phyloP scores from a whole-genome alignment of 2,797 vertebrate genomes.

The Threskiornis aethiopicus region DNA sequence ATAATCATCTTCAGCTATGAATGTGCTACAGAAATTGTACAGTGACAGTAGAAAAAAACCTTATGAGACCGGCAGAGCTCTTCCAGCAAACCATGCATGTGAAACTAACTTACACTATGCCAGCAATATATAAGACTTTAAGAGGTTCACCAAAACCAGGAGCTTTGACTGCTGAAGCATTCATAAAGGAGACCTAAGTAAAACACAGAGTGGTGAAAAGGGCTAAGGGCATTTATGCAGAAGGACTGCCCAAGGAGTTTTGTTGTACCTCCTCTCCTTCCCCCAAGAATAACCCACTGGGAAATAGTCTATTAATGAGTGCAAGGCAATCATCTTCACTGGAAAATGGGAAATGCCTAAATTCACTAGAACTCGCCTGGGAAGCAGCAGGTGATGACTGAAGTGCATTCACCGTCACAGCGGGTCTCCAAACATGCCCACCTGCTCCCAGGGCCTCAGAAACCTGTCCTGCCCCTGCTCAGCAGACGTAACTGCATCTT shows the following conservation, averaged over 20 bases:
- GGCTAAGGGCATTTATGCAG: background rate
- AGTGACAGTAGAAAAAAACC: background rate
- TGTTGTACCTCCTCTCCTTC: background rate
- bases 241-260: background rate
- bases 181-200: background rate
- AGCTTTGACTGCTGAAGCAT: background rate
- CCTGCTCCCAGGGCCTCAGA: background rate
- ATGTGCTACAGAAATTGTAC: background rate
- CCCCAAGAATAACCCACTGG: background rate
- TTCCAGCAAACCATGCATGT: background rate
- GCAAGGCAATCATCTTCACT: background rate
- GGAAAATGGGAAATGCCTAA: background rate
- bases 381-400: background rate
- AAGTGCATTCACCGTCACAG: background rate
- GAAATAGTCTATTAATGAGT: background rate
- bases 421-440: background rate
- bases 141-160: background rate
- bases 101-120: background rate
- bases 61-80: background rate
- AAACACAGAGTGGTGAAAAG: background rate
- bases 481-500: rapidly evolving
- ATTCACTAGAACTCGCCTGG: background rate
- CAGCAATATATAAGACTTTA: background rate
- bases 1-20: background rate
- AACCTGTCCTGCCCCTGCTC: background rate